A percentile compares a stretch with the other conserved stretches of the same genome.
Evolutionary conservation across 2,888 invertebrate genomes (phyloP).

Genomic region (Omphaloscelis lunosa): DNA sequence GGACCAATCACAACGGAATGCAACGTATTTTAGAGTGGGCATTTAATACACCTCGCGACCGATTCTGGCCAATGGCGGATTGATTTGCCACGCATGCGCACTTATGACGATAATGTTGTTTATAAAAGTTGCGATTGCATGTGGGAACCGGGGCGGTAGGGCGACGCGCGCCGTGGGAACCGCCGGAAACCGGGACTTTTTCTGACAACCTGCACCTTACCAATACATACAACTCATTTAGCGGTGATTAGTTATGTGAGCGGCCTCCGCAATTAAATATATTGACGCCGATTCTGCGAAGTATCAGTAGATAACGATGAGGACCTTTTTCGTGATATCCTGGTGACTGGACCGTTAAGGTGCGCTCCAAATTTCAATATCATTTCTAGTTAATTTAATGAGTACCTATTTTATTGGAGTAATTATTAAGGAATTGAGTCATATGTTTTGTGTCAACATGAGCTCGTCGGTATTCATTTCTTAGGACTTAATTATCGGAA

Average conservation of each 20-base stretch:
- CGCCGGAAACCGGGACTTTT: constrained; percentile 81
- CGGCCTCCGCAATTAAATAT: constrained; percentile 70
- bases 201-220: constrained; percentile 64
- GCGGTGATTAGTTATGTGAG: constrained; percentile 73
- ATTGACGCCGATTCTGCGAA: constrained; percentile 65
- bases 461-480: constrained; percentile 10
- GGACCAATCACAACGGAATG: constrained; percentile 81
- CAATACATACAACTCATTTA: constrained; percentile 71
- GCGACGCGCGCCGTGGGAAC: constrained; percentile 84
- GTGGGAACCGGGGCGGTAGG: constrained; percentile 86
- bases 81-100: constrained; percentile 83
- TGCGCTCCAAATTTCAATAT: constrained; percentile 60
- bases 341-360: constrained; percentile 56
- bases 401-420: constrained; percentile 53
- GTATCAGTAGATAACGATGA: constrained; percentile 57
- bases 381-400: constrained; percentile 53
- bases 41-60: constrained; percentile 73
- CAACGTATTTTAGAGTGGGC: constrained; percentile 78
- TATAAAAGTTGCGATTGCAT: constrained; percentile 79
- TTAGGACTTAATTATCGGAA: constrained; percentile 15
- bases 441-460: constrained; percentile 44
- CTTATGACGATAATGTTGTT: constrained; percentile 81
- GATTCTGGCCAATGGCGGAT: constrained; percentile 81
- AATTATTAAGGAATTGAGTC: constrained; percentile 52
- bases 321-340: constrained; percentile 58